These are phyloP conservation scores for Equus przewalskii DNA, from an alignment of 2,113 vertebrate species.

Conservation along the genomic window DNA sequence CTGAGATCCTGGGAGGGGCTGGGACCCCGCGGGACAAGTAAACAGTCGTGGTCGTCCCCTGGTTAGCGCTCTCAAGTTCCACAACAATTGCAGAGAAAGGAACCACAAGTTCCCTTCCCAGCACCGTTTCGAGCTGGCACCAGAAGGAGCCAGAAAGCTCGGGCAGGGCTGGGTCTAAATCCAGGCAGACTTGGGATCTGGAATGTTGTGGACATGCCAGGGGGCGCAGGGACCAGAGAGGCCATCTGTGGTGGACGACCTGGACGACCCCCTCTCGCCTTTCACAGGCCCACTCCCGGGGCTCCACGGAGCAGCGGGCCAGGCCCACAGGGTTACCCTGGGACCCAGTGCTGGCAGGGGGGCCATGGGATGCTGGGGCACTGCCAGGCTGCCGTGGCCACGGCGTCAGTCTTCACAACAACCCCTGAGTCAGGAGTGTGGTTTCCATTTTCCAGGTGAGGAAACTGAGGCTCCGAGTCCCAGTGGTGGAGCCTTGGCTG, in stretches of 20 bases:
- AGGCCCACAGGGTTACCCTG: background rate
- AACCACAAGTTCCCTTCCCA: background rate
- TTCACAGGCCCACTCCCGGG: background rate
- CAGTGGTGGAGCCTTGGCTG: background rate
- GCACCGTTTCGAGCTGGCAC: background rate
- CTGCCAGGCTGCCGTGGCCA: background rate
- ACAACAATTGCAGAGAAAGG: background rate
- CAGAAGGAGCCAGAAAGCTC: background rate
- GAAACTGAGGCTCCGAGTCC: background rate
- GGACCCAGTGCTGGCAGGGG: background rate
- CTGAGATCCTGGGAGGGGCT: background rate
- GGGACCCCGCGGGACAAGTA: rapidly evolving
- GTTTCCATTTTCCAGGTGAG: background rate
- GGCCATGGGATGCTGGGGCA: background rate
- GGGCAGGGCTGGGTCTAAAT: background rate
- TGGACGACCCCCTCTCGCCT: background rate
- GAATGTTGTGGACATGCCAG: background rate
- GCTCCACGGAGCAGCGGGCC: background rate
- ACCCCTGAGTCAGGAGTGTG: background rate
- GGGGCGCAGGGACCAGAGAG: background rate
- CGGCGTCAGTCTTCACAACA: background rate
- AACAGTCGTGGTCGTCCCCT: background rate
- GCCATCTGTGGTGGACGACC: background rate
- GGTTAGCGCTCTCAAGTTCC: background rate
- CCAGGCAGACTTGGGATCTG: background rate